A percentile compares a stretch with the other conserved stretches of the same genome.
These are phyloP conservation scores for Schizopygopsis pylzovi DNA, from an alignment of 2,797 vertebrate genomes.

Conservation along the genomic window DNA sequence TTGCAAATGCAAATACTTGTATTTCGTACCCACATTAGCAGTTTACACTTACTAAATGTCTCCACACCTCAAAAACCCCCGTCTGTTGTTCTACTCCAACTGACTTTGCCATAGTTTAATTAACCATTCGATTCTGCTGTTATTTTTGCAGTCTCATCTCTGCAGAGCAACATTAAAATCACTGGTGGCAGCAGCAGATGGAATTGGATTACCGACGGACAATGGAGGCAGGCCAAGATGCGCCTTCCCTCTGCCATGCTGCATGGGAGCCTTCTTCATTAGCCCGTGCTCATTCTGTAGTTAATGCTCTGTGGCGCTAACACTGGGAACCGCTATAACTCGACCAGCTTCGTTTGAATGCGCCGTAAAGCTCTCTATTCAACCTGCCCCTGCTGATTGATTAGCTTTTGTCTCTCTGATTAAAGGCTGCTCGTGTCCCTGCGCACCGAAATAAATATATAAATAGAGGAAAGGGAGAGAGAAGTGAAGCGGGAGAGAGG, in stretches of 20 bases:
- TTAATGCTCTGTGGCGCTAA: conserved; percentile 41
- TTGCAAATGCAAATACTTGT: neutral
- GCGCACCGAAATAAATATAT: conserved; percentile 46
- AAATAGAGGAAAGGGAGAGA: conserved; percentile 41
- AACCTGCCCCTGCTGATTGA: conserved; percentile 60
- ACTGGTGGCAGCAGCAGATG: conserved; percentile 39
- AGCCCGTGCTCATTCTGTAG: conserved; percentile 35
- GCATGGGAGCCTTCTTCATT: conserved; percentile 36
- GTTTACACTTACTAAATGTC: neutral
- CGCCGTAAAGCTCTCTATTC: conserved; percentile 53
- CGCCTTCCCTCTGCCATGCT: neutral
- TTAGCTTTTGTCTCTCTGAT: conserved; percentile 67
- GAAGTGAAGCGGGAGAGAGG: conserved; percentile 22
- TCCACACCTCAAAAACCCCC: neutral
- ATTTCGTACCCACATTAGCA: neutral
- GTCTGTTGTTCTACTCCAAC: neutral
- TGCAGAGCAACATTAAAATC: conserved; percentile 49
- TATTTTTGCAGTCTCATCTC: conserved; percentile 47
- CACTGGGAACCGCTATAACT: conserved; percentile 21
- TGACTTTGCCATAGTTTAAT: conserved; percentile 28
- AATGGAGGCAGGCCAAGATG: conserved; percentile 54
- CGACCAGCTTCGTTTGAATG: conserved; percentile 47
- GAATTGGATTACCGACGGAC: conserved; percentile 54
- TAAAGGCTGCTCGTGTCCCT: conserved; percentile 58
- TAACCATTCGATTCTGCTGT: conserved; percentile 26